Percentiles rank a stretch among this genome's conserved stretches.
phyloP scores from a whole-genome alignment of 2,797 vertebrate species.

The Sebastes wilsoni region DNA sequence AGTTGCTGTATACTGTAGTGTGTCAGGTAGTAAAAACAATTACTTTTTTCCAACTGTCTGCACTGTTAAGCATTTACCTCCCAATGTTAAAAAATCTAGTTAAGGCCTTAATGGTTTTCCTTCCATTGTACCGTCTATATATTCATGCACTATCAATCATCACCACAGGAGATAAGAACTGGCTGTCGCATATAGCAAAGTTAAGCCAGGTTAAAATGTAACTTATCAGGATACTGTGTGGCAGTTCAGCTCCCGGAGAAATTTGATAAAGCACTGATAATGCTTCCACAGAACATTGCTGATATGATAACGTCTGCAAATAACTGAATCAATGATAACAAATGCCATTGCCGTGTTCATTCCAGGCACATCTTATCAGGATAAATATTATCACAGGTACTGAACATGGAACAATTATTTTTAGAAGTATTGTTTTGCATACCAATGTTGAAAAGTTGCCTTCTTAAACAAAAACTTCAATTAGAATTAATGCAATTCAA shows the following conservation, averaged over 20 bases:
- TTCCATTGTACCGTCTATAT: constrained; percentile 10
- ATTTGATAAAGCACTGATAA: constrained; percentile 53
- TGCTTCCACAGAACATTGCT: constrained; percentile 32
- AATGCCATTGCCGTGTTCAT: background rate
- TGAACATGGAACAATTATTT: background rate
- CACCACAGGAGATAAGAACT: constrained; percentile 10
- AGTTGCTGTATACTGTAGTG: background rate
- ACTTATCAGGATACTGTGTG: constrained; percentile 30
- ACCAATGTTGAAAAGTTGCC: background rate
- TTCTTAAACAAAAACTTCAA: no score
- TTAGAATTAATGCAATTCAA: background rate
- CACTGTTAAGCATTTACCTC: background rate
- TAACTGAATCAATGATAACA: background rate
- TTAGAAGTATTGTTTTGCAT: background rate
- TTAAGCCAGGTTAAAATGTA: constrained; percentile 66
- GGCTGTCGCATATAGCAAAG: constrained; percentile 16
- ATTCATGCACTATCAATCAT: constrained; percentile 8
- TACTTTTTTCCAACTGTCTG: background rate
- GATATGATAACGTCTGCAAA: constrained; percentile 38
- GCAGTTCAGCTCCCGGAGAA: background rate
- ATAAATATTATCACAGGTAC: background rate
- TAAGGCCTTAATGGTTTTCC: constrained; percentile 10
- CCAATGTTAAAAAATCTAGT: background rate
- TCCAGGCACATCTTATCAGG: constrained; percentile 14
- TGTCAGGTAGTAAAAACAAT: background rate